Evolutionary conservation across 2,113 vertebrate genomes (phyloP), one percentile per base, ranked within the genome.

Genomic region (Phalacrocorax pelagicus): DNA sequence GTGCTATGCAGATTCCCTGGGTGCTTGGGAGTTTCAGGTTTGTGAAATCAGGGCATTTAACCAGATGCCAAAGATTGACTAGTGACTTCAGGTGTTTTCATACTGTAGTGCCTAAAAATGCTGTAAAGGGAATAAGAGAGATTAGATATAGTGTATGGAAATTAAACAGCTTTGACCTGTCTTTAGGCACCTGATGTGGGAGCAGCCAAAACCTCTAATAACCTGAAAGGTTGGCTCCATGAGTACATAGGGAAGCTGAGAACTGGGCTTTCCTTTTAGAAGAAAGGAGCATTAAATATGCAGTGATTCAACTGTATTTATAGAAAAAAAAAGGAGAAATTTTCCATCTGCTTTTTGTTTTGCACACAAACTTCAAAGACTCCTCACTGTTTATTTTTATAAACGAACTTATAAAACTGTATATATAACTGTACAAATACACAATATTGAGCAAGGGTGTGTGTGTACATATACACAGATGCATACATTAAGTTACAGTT

Each of bases 341-440:
- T 61, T 87, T 89, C 91, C 84, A 93, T 94, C 81, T 96, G 91
- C 36, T 72, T 97, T 95, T 90, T 94, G 58, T 87, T 90, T 94
- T 81, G 54, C 47, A 69, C 40, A 52, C 46, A 62, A 82, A 54
- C 66, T 90, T 96, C 90, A 91, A 93, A 95, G 46, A 26, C 11
- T 91, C 85, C 17, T 85, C 44, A 19, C 44, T 93, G 40, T 96
- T 92, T 94, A 65, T 89, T 96, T 96, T 93, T 80, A 22, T 69
- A 82, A 93, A 58, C 8, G 22, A 69, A 82, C 3, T 2, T 42
- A 38, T 46, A 10, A 92, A 96, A 91, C 36, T 30, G 61, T 61
- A 75, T 7, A 72, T 58, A 72, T 21, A 90, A 82, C 46, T 46
- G 58, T 10, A n/a, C 34, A 92, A 94, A 94, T 79, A 65, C 32